Conservation (phyloP, 2,797 vertebrate genomes). For the Tolypeutes matacus region DNA sequence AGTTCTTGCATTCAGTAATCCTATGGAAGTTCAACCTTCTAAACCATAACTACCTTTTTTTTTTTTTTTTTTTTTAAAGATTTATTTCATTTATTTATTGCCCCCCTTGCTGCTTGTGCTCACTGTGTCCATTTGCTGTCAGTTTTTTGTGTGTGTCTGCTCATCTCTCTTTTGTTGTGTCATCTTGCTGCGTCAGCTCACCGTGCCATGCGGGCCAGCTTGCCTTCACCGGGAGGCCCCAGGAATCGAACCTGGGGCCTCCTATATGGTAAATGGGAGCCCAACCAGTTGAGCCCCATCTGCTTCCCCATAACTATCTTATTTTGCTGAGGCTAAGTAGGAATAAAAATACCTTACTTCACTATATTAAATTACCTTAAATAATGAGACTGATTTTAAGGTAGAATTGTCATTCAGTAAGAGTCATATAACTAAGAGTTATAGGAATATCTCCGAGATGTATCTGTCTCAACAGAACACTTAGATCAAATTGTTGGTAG, state of each 20-base stretch:
- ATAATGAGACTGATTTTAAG: conserved; percentile 16
- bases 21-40: not conserved
- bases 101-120: no score
- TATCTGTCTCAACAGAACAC: conserved; percentile 25
- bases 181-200: no score
- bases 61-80: no score
- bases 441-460: conserved; percentile 15
- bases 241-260: no score
- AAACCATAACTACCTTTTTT: conserved; percentile 32
- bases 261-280: no score
- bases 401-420: not conserved
- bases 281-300: no score
- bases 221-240: no score
- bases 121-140: no score
- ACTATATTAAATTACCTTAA: conserved; percentile 18
- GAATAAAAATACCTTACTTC: not conserved
- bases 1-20: conserved; percentile 3
- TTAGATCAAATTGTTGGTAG: not conserved
- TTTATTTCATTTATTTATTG: no score
- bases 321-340: not conserved
- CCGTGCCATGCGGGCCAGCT: no score
- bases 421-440: not conserved
- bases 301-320: not conserved
- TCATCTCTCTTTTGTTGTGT: no score
- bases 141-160: no score